These are phyloP conservation scores for Catagonus wagneri DNA, from an alignment of 2,113 vertebrate species.

Conservation along the genomic window DNA sequence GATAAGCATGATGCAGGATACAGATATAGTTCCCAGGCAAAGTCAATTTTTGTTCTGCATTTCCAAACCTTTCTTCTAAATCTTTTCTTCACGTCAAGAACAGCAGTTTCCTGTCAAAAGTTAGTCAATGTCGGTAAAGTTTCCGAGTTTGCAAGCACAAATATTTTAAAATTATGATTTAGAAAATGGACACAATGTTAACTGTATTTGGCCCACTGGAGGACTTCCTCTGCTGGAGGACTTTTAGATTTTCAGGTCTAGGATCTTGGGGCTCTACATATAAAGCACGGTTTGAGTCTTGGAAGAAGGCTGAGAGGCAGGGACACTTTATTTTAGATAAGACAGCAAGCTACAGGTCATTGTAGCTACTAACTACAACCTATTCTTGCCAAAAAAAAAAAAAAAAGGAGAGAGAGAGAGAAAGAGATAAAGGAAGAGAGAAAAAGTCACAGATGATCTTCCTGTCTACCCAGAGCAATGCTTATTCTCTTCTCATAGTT, in stretches of 20 bases:
- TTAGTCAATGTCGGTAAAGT: conserved; percentile 72
- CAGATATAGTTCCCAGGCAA: neutral
- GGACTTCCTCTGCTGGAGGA: neutral
- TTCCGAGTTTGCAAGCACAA: conserved; percentile 72
- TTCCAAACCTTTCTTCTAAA: conserved; percentile 66
- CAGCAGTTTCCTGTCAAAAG: conserved; percentile 68
- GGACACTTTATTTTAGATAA: conserved; percentile 1
- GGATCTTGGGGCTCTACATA: neutral
- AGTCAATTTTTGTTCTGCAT: conserved; percentile 64
- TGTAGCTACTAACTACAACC: neutral
- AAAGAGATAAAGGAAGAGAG: neutral
- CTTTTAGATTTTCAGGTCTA: neutral
- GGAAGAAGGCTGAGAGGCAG: conserved; percentile 43
- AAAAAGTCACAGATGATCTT: neutral
- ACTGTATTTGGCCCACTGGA: conserved; percentile 40
- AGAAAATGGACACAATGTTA: conserved; percentile 46
- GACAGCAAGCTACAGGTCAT: neutral
- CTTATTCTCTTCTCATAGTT: neutral
- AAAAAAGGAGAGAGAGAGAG: too few relatives aligned
- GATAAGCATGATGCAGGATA: too few relatives aligned
- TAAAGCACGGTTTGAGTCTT: conserved; percentile 2
- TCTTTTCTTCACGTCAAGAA: conserved; percentile 73
- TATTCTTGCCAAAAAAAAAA: neutral
- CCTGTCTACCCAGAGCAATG: neutral
- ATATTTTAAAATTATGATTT: conserved; percentile 62